phyloP scores from a whole-genome alignment of 2,113 vertebrate genomes.

The Prionailurus bengalensis region DNA sequence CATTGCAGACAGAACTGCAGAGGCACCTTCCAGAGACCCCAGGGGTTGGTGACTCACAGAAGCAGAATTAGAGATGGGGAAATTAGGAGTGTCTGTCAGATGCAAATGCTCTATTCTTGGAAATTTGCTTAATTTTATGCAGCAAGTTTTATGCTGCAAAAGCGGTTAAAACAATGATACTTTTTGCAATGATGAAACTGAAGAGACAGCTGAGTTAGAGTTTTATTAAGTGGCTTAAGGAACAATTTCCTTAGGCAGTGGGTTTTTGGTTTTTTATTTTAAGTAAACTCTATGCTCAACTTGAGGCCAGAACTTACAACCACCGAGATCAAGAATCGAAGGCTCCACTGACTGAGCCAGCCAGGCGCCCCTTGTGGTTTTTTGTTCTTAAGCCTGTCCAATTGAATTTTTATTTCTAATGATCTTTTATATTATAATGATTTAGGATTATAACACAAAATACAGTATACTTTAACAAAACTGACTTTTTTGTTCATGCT shows the following conservation, averaged over 20 bases:
- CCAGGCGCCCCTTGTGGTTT: background rate
- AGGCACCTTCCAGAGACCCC: background rate
- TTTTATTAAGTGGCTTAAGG: background rate
- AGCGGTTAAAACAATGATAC: background rate
- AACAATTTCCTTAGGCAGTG: background rate
- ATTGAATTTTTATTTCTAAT: background rate
- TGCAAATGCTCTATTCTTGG: background rate
- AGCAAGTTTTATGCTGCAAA: background rate
- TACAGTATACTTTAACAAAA: background rate
- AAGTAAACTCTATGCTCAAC: background rate
- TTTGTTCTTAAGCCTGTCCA: background rate
- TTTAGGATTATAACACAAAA: conserved; percentile 14
- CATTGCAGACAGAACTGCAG: background rate
- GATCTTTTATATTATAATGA: background rate
- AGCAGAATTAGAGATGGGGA: background rate
- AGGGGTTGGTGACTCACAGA: background rate
- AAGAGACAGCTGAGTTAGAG: background rate
- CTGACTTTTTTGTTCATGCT: background rate
- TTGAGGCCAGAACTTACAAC: background rate
- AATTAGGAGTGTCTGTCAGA: background rate
- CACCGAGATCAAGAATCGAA: background rate
- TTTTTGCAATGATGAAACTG: background rate
- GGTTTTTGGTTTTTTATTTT: background rate
- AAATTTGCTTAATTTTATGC: conserved; percentile 28
- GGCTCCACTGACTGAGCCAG: background rate